These are phyloP conservation scores for Brachionus asplanchnoidis DNA, from an alignment of 1,140 invertebrate genomes.

Conservation along the genomic window DNA sequence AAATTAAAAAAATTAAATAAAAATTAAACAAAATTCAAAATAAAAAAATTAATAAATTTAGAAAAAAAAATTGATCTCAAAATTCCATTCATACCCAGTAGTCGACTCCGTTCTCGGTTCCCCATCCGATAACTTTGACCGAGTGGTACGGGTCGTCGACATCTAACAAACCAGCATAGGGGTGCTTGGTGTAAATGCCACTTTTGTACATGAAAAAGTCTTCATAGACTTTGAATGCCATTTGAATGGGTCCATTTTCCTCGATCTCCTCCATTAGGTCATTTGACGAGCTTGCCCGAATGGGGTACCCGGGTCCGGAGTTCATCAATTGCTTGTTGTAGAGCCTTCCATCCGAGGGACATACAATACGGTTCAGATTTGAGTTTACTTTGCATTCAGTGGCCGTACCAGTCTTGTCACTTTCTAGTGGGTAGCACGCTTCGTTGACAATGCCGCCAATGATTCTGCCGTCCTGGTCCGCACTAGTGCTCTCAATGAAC, in stretches of 20 bases:
- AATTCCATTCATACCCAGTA: not conserved
- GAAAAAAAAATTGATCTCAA: not conserved
- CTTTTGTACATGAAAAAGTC: slow-evolving; percentile 42
- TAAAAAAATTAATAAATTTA: too few relatives aligned
- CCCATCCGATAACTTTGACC: slow-evolving; percentile 53
- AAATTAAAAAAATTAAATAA: too few relatives aligned
- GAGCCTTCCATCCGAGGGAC: slow-evolving; percentile 1
- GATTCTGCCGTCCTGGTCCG: not conserved
- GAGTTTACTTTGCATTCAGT: slow-evolving; percentile 45
- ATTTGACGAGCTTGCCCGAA: not conserved
- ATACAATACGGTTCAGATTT: not conserved
- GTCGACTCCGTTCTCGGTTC: slow-evolving; percentile 49
- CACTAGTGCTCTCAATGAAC: slow-evolving; percentile 17
- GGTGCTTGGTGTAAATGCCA: slow-evolving; percentile 30
- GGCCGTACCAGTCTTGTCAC: slow-evolving; percentile 52
- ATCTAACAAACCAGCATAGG: not conserved
- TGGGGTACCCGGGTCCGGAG: not conserved
- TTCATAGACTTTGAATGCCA: not conserved
- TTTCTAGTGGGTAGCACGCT: slow-evolving; percentile 73
- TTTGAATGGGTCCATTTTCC: slow-evolving; percentile 30
- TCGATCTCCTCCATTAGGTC: slow-evolving; percentile 35
- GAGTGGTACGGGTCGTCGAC: slow-evolving; percentile 42
- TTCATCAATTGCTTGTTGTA: slow-evolving; percentile 29
- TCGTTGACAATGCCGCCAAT: slow-evolving; percentile 65
- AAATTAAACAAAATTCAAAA: too few relatives aligned